A percentile compares a stretch with the other conserved stretches of the same genome.
Conservation (phyloP, 2,113 vertebrate species). For the Phalacrocorax carbo region DNA sequence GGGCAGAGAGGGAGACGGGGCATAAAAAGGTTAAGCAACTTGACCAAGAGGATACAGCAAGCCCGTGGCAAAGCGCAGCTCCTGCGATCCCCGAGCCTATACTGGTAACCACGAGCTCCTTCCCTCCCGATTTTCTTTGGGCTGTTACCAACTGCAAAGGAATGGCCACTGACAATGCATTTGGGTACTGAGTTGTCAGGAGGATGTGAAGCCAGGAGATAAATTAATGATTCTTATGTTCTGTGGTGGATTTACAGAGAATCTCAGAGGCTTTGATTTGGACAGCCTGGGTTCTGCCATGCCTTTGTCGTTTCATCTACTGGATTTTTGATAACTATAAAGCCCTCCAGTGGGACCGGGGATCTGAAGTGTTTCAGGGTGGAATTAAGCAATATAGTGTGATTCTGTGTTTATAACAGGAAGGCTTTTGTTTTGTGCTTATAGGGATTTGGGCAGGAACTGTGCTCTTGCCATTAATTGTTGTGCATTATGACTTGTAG, state of each 20-base stretch:
- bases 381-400: background rate
- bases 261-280: constrained; percentile 19
- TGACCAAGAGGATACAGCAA: background rate
- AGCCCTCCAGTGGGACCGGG: background rate
- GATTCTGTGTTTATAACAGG: background rate
- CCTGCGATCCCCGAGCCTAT: background rate
- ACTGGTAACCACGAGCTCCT: background rate
- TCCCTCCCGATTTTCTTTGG: background rate
- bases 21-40: background rate
- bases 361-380: background rate
- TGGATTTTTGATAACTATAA: constrained; percentile 30
- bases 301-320: background rate
- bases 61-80: background rate
- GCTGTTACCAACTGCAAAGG: background rate
- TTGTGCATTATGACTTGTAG: constrained; percentile 5
- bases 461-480: background rate
- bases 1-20: background rate
- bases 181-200: background rate
- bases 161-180: background rate
- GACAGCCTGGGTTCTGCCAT: background rate
- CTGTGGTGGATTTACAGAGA: constrained; percentile 14
- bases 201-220: background rate
- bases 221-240: constrained; percentile 11
- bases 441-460: constrained; percentile 1
- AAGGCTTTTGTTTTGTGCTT: background rate